Conservation (phyloP, 2,113 vertebrate species). For the Leucopternis melanops region DNA sequence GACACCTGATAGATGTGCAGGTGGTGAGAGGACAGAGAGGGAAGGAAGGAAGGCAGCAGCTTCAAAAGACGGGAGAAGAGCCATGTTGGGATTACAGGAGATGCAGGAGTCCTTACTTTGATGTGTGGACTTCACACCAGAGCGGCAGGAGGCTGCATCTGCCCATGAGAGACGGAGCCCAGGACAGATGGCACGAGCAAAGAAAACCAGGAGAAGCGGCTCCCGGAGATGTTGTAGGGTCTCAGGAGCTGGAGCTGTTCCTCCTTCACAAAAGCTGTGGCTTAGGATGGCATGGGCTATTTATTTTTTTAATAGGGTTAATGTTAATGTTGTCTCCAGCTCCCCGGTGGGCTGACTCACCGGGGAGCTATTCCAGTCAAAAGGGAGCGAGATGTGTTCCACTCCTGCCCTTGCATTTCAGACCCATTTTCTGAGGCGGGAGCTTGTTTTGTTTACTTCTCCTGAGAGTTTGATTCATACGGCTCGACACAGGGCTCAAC, state of each 20-base stretch:
- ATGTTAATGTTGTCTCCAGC: background rate
- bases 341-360: background rate
- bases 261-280: background rate
- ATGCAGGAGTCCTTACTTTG: background rate
- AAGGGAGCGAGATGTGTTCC: background rate
- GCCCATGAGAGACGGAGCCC: background rate
- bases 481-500: background rate
- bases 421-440: background rate
- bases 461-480: background rate
- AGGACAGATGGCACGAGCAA: background rate
- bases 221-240: background rate
- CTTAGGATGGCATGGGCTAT: background rate
- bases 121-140: background rate
- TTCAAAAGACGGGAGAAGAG: background rate
- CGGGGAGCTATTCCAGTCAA: background rate
- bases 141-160: background rate
- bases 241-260: background rate
- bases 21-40: background rate
- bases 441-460: background rate
- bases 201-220: background rate
- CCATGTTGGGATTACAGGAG: background rate
- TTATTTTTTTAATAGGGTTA: background rate
- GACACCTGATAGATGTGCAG: background rate
- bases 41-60: background rate
- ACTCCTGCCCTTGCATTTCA: background rate